These are phyloP conservation scores for Drosophila repleta DNA, from an alignment of 1,140 invertebrate species.

Conservation along the genomic window DNA sequence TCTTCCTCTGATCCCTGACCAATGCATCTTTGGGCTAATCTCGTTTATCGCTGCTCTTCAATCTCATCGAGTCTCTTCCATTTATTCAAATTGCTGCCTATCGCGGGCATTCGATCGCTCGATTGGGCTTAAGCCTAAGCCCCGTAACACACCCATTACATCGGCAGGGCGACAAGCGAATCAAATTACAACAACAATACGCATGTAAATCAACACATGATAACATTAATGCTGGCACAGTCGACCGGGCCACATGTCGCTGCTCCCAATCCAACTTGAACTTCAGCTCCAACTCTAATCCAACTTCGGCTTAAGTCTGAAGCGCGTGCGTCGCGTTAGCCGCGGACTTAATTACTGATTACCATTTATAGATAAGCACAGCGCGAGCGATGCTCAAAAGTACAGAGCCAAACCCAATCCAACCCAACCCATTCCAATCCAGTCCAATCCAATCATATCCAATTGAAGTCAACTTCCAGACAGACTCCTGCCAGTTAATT, in stretches of 20 bases:
- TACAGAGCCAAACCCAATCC: slow-evolving; percentile 24
- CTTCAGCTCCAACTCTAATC: slow-evolving; percentile 14
- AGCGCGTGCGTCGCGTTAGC: slow-evolving; percentile 61
- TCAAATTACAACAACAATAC: slow-evolving; percentile 56
- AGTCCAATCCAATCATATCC: not conserved
- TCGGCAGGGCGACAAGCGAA: slow-evolving; percentile 37
- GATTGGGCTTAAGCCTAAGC: slow-evolving; percentile 44
- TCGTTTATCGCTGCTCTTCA: slow-evolving; percentile 23
- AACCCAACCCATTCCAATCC: slow-evolving; percentile 25
- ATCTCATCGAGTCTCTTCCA: slow-evolving; percentile 22
- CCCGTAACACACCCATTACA: slow-evolving; percentile 36
- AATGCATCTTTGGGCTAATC: not conserved
- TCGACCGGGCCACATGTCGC: slow-evolving; percentile 23
- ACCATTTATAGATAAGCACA: slow-evolving; percentile 75
- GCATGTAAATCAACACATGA: slow-evolving; percentile 80
- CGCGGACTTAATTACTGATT: slow-evolving; percentile 80
- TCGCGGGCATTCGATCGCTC: slow-evolving; percentile 37
- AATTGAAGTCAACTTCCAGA: slow-evolving; percentile 3
- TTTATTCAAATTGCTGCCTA: slow-evolving; percentile 50
- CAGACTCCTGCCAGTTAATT: slow-evolving; percentile 67
- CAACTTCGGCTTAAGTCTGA: slow-evolving; percentile 11
- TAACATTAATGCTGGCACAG: slow-evolving; percentile 60
- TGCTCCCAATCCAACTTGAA: slow-evolving; percentile 25
- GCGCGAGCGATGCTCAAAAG: slow-evolving; percentile 17
- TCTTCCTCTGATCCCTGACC: not conserved